Base-by-base conservation (phyloP, 2,113 vertebrate genomes). In the Proterorhinus semilunaris region DNA sequence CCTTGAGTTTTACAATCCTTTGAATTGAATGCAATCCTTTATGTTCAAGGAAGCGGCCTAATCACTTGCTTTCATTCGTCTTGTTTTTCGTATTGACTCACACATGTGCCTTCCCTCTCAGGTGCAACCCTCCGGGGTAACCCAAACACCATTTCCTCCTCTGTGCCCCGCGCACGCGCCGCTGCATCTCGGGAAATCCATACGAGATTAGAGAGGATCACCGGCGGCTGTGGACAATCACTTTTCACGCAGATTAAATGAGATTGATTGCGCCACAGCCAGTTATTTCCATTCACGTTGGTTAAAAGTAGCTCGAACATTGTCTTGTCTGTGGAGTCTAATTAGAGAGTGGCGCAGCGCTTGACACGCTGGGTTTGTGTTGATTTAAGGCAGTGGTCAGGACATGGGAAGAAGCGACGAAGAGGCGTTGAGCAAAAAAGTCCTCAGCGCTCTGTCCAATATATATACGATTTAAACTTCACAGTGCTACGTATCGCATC, bases 151-250 rank as follows among this genome's bases (percentile, higher is more conserved):
- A 36, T 36, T 36, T 36, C 27, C 27, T 36, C 27, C 27, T 3
- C 27, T 36, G 27, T 36, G 27, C 27, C 27, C 1, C 27, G 4
- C 27, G 27, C 4, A 36, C 49, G 15, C 49, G 11, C 8, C 8
- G 15, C n/a, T 16, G 8, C 17, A 11, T 55, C 17, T 10, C 6
- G 16, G 10, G 53, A 10, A 11, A 5, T 11, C 16, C 53, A 27
- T 4, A 27, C 53, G 10, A 21, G 9, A 27, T 90, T 87, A 87
- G 86, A 91, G 66, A 62, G 70, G 78, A 86, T 86, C 84, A 83
- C 84, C 74, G 67, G 71, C 80, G 68, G 73, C 65, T 66, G 71
- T 66, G 66, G 78, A 85, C 86, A 83, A 85, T 88, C 77, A 71
- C 77, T 84, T 85, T 82, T 88, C 78, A 71, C 72, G 76, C 76